Evolutionary conservation across 2,888 invertebrate species (phyloP), one percentile per base, ranked within the genome.

Genomic region (Drosophila atroscutellata): DNA sequence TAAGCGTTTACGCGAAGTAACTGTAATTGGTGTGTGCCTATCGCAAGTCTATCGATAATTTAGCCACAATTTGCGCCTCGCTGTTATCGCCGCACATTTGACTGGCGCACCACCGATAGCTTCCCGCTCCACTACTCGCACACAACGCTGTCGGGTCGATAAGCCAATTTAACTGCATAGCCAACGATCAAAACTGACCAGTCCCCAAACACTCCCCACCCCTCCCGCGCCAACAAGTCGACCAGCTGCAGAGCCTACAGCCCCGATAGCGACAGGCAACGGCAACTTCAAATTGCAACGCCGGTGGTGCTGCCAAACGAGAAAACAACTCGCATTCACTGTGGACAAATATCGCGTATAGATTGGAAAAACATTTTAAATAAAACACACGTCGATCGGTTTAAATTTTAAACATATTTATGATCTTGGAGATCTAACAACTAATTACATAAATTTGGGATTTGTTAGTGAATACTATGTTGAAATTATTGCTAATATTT

Each of bases 31-130:
- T 47, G 58, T 57, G 42, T 49, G 67, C 72, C 77, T 72, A 88
- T 84, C 83, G 72, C 57, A 26, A 63, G 76, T 86, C 85, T 89
- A 84, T 89, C 75, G 85, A 89, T 89, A 89, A 85, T 84, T 85
- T 81, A 70, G 45, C 54, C 45, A 72, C 75, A 81, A 85, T 89
- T 86, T 89, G 64, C 81, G 89, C 77, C 82, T 77, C 37, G 74
- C 77, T 77, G 70, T 77, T 84, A 74, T 72, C 78, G 71, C 65
- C 34, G 45, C 34, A 63, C 26, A 69, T 70, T 65, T 70, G 59
- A 71, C 52, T 62, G 51, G 37, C 20, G 20, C 52, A 52, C 62
- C 20, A 18, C 30, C 36, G 54, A 36, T 30, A n/a, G 32, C 50
- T 36, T 64, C 36, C 5, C 34, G 15, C 20, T 18, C 63, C 36